Conservation (phyloP, 2,797 vertebrate genomes). For the Intellagama lesueurii region DNA sequence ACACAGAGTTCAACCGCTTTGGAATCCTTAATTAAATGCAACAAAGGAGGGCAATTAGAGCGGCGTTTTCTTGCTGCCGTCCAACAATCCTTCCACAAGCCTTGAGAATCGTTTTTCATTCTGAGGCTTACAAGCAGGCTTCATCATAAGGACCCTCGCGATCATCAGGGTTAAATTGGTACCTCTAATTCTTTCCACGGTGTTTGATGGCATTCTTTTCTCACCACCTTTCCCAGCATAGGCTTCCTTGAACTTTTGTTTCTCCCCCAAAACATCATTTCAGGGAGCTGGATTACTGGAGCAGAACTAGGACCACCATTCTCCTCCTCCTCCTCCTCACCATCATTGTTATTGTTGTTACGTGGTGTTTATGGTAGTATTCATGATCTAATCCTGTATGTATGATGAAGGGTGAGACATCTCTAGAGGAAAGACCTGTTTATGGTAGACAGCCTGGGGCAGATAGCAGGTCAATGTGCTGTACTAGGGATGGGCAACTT, state of each 20-base stretch:
- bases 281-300: background rate
- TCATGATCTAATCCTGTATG: background rate
- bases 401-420: background rate
- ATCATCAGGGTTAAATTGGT: conserved; percentile 31
- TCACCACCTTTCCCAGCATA: background rate
- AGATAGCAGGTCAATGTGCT: background rate
- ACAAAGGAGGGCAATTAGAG: conserved; percentile 77
- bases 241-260: conserved; percentile 55
- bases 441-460: background rate
- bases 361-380: too few relatives aligned
- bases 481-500: background rate
- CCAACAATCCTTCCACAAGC: conserved; percentile 59
- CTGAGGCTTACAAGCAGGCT: conserved; percentile 56
- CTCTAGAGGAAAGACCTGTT: background rate
- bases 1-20: conserved; percentile 78
- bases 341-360: too few relatives aligned
- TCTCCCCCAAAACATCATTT: background rate
- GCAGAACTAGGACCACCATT: background rate
- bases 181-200: background rate
- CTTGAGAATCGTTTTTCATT: conserved; percentile 38
- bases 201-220: background rate
- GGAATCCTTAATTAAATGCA: conserved; percentile 77
- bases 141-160: conserved; percentile 44
- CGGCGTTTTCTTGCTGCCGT: conserved; percentile 55
- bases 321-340: background rate